These are phyloP conservation scores for Ranitomeya variabilis DNA, from an alignment of 2,113 vertebrate genomes.

Conservation along the genomic window DNA sequence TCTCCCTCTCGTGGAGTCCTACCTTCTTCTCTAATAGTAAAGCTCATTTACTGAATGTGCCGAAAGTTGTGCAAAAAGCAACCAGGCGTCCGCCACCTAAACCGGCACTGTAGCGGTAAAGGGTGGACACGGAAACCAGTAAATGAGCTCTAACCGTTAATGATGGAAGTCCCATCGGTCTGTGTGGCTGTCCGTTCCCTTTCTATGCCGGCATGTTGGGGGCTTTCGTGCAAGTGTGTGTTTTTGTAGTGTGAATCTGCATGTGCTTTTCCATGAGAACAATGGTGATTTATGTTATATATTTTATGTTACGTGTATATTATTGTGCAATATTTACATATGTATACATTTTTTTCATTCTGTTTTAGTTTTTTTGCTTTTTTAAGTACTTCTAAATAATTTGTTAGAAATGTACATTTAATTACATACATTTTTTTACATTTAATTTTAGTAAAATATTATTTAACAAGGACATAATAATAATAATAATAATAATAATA, in stretches of 20 bases:
- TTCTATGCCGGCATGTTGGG: constrained; percentile 25
- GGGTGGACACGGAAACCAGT: background rate
- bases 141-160: background rate
- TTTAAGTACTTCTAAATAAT: background rate
- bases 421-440: no score
- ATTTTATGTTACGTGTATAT: background rate
- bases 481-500: no score
- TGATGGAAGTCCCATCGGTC: background rate
- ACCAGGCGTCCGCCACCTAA: background rate
- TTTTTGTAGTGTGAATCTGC: background rate
- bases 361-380: background rate
- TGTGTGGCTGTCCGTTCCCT: background rate
- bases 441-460: no score
- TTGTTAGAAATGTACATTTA: background rate
- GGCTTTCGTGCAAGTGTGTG: background rate
- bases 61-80: background rate
- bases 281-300: background rate
- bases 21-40: background rate
- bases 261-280: background rate
- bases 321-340: background rate
- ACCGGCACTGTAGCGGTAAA: background rate
- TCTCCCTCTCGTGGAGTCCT: constrained; percentile 1
- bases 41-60: constrained; percentile 7
- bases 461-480: no score
- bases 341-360: background rate